Conservation (phyloP, 2,113 vertebrate genomes). For the Nyctibius bracteatus region DNA sequence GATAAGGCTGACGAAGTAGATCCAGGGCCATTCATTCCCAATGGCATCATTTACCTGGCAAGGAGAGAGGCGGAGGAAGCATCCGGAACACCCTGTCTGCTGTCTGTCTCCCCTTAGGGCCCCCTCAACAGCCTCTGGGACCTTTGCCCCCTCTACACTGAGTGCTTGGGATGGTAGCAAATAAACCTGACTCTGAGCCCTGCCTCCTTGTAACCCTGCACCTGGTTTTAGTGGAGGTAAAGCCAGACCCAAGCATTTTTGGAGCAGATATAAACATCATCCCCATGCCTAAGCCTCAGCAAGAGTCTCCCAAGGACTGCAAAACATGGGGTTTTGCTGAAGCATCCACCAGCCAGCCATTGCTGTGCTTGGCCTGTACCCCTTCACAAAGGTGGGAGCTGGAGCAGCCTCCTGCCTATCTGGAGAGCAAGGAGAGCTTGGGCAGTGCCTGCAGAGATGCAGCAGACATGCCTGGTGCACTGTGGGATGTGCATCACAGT, state of each 20-base stretch:
- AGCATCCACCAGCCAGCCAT: neutral
- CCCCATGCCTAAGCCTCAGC: neutral
- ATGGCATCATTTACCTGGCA: constrained; percentile 94
- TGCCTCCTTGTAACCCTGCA: neutral
- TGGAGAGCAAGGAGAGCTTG: neutral
- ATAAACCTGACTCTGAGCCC: neutral
- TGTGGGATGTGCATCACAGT: neutral
- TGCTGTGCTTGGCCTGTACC: neutral
- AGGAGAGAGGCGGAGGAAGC: neutral
- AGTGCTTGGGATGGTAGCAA: neutral
- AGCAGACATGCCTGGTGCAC: neutral
- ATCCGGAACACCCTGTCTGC: neutral
- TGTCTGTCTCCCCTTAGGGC: neutral
- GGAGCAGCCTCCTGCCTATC: neutral
- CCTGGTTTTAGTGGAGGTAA: neutral
- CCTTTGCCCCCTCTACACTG: neutral
- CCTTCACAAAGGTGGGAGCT: neutral
- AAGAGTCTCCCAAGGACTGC: neutral
- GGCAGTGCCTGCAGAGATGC: neutral
- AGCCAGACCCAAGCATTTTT: neutral
- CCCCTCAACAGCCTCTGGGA: neutral
- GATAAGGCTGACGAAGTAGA: constrained; percentile 95
- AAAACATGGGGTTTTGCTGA: neutral
- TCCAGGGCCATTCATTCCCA: constrained; percentile 95
- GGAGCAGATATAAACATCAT: neutral